A percentile compares a stretch with the other conserved stretches of the same genome.
phyloP scores from a whole-genome alignment of 2,113 vertebrate species.

The Eretmochelys imbricata region DNA sequence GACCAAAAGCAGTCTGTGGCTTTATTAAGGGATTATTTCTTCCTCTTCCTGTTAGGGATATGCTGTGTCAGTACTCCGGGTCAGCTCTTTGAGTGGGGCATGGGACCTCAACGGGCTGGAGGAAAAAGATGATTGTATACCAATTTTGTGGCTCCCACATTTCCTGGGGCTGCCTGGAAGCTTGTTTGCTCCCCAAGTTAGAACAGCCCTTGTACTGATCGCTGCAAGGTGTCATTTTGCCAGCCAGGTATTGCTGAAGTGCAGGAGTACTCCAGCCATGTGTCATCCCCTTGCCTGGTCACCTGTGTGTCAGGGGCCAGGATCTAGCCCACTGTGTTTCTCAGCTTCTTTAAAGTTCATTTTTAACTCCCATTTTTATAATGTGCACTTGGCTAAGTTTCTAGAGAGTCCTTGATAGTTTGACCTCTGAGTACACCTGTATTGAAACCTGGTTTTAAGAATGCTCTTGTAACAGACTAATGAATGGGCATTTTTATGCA shows the following conservation, averaged over 20 bases:
- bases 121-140: neutral
- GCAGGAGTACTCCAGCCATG: neutral
- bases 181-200: neutral
- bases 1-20: neutral
- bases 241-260: neutral
- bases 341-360: neutral
- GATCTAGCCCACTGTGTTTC: neutral
- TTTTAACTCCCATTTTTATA: neutral
- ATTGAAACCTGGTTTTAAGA: conserved; percentile 31
- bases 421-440: conserved; percentile 8
- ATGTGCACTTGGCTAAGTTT: neutral
- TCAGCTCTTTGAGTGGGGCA: neutral
- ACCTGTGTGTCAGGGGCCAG: neutral
- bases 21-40: neutral
- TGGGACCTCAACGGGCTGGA: neutral
- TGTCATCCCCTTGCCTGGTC: neutral
- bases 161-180: neutral
- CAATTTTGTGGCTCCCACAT: neutral
- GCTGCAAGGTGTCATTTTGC: neutral
- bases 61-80: accelerated
- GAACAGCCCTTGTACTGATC: neutral
- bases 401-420: neutral
- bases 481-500: conserved; percentile 23
- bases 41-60: neutral
- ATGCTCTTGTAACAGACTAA: neutral